Conservation (phyloP, 1,140 invertebrate species). For the Oedothorax gibbosus region DNA sequence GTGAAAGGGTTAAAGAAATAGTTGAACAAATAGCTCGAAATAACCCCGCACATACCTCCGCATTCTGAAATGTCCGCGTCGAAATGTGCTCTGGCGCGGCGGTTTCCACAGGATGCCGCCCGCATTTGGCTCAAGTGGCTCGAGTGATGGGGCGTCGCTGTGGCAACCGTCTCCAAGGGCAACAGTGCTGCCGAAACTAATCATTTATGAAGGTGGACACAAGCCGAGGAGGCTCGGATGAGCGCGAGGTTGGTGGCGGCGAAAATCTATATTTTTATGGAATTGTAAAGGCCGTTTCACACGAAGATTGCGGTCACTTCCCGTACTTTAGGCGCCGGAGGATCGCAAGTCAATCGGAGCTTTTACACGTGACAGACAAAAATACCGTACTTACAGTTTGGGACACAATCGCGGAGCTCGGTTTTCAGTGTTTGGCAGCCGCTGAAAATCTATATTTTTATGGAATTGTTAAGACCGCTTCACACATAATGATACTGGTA, state of each 20-base stretch:
- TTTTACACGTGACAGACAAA: too few species aligned
- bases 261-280: background rate
- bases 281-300: background rate
- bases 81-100: background rate
- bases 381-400: too few species aligned
- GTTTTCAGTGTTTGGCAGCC: too few species aligned
- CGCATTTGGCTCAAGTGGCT: slow-evolving; percentile 20
- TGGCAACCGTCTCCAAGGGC: slow-evolving; percentile 46
- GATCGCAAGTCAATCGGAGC: too few species aligned
- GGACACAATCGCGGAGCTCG: too few species aligned
- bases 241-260: slow-evolving; percentile 6
- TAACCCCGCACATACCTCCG: background rate
- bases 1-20: too few species aligned
- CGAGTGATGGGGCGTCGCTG: slow-evolving; percentile 40
- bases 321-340: too few species aligned
- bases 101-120: slow-evolving; percentile 43
- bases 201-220: slow-evolving; percentile 59
- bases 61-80: background rate
- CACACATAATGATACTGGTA: too few species aligned
- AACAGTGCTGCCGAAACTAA: slow-evolving; percentile 50
- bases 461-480: too few species aligned
- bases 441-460: too few species aligned
- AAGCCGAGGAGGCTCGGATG: slow-evolving; percentile 29
- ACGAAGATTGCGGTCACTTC: too few species aligned
- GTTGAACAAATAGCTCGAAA: too few species aligned